Percentiles rank a stretch among this genome's conserved stretches.
phyloP scores from a whole-genome alignment of 2,113 vertebrate species.

The Archocentrus centrarchus region DNA sequence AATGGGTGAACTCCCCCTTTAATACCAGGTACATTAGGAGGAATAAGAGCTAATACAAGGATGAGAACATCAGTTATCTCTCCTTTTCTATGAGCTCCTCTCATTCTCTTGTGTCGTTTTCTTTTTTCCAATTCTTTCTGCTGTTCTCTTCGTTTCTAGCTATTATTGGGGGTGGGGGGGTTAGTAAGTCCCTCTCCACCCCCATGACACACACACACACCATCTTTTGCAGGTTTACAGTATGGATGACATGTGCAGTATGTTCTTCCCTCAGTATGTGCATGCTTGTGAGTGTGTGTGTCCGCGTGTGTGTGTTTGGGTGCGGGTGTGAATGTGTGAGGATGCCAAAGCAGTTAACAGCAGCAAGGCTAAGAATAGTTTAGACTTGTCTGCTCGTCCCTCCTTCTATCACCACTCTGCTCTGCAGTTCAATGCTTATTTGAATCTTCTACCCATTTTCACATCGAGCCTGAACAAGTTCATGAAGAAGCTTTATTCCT shows the following conservation, averaged over 20 bases:
- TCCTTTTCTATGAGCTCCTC: slow-evolving; percentile 28
- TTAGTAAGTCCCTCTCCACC: neutral
- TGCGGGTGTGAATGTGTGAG: slow-evolving; percentile 18
- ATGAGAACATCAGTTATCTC: slow-evolving; percentile 68
- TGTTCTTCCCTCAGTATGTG: slow-evolving; percentile 16
- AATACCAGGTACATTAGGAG: slow-evolving; percentile 74
- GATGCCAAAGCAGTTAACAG: slow-evolving; percentile 65
- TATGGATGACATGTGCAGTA: slow-evolving; percentile 29
- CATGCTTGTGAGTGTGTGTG: neutral
- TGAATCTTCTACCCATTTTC: slow-evolving; percentile 30
- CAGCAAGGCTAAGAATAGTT: slow-evolving; percentile 70
- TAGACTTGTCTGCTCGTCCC: slow-evolving; percentile 55
- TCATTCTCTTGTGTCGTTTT: slow-evolving; percentile 18
- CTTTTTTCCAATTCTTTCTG: slow-evolving; percentile 3
- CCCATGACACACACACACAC: neutral
- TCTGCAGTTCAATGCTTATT: slow-evolving; percentile 24
- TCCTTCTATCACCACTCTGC: slow-evolving; percentile 30
- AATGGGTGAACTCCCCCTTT: slow-evolving; percentile 77
- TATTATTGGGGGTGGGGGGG: neutral
- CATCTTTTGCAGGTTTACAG: slow-evolving; percentile 26
- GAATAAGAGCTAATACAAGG: slow-evolving; percentile 75
- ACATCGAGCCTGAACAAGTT: neutral
- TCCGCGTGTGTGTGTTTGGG: neutral
- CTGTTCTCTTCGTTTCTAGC: neutral
- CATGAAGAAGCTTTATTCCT: slow-evolving; percentile 13